These are phyloP conservation scores for Theocolax elegans DNA, from an alignment of 1,140 invertebrate species.

Conservation along the genomic window DNA sequence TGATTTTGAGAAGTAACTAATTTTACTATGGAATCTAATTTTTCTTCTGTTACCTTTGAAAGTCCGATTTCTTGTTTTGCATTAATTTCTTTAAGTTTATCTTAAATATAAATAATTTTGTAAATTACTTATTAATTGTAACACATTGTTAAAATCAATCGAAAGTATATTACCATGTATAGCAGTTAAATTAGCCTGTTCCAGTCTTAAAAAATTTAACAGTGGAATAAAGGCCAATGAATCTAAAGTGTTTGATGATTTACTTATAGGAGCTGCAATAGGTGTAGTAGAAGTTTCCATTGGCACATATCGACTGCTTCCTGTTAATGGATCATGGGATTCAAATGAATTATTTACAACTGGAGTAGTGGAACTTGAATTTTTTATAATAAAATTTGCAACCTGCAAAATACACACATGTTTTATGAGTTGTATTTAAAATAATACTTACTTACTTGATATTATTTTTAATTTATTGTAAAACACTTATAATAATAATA, in stretches of 20 bases:
- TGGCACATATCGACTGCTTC: conserved; percentile 79
- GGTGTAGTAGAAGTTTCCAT: conserved; percentile 51
- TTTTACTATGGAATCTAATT: conserved; percentile 73
- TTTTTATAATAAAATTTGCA: conserved; percentile 94
- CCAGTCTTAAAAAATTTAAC: conserved; percentile 70
- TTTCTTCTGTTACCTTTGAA: conserved; percentile 67
- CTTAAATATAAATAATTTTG: conserved; percentile 65
- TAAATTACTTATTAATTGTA: neutral
- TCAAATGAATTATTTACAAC: conserved; percentile 61
- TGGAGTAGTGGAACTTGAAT: conserved; percentile 63
- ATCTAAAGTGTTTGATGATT: conserved; percentile 38
- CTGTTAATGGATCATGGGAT: conserved; percentile 84
- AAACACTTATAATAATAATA: conserved; percentile 10
- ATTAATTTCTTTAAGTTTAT: conserved; percentile 79
- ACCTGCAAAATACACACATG: conserved; percentile 71
- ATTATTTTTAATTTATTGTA: conserved; percentile 10
- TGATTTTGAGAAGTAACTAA: conserved; percentile 65
- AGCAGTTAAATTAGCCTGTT: conserved; percentile 73
- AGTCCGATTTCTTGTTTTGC: conserved; percentile 67
- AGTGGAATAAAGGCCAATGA: conserved; percentile 57
- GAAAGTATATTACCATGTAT: conserved; percentile 68
- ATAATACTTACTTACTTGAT: neutral
- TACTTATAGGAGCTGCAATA: conserved; percentile 45
- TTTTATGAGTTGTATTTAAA: too few species aligned
- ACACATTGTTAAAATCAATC: conserved; percentile 40